phyloP scores from a whole-genome alignment of 2,888 invertebrate genomes.

The Hirtodrosophila alboralis region DNA sequence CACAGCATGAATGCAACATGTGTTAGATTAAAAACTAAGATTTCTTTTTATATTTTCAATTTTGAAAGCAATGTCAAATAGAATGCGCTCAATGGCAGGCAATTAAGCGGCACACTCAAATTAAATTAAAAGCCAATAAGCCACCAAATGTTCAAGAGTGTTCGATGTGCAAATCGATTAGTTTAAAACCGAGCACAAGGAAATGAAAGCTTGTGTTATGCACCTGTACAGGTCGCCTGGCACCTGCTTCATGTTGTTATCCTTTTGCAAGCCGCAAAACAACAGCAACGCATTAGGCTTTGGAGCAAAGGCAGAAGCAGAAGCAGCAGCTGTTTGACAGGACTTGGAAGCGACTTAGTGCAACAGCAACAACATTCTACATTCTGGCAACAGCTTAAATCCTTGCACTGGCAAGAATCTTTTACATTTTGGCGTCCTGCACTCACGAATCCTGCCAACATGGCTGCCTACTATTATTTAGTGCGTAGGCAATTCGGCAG shows the following conservation, averaged over 20 bases:
- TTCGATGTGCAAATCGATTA: slow-evolving; percentile 65
- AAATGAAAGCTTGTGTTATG: slow-evolving; percentile 39
- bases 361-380: slow-evolving; percentile 22
- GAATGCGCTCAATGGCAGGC: too few species aligned
- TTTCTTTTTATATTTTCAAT: too few species aligned
- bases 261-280: slow-evolving; percentile 74
- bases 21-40: slow-evolving; percentile 1
- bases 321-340: slow-evolving; percentile 52
- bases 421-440: slow-evolving; percentile 38
- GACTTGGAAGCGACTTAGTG: slow-evolving; percentile 51
- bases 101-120: background rate
- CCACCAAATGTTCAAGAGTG: slow-evolving; percentile 21
- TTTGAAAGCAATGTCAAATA: too few species aligned
- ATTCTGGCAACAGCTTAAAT: slow-evolving; percentile 55
- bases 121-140: slow-evolving; percentile 43
- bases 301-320: slow-evolving; percentile 51
- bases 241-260: slow-evolving; percentile 59
- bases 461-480: slow-evolving; percentile 62
- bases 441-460: slow-evolving; percentile 24
- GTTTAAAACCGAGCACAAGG: slow-evolving; percentile 35
- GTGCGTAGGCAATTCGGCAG: slow-evolving; percentile 73
- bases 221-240: slow-evolving; percentile 34
- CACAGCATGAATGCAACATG: background rate
- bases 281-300: slow-evolving; percentile 67
- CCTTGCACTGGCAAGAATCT: slow-evolving; percentile 35